phyloP scores from a whole-genome alignment of 2,113 vertebrate species.

The Notothenia coriiceps region DNA sequence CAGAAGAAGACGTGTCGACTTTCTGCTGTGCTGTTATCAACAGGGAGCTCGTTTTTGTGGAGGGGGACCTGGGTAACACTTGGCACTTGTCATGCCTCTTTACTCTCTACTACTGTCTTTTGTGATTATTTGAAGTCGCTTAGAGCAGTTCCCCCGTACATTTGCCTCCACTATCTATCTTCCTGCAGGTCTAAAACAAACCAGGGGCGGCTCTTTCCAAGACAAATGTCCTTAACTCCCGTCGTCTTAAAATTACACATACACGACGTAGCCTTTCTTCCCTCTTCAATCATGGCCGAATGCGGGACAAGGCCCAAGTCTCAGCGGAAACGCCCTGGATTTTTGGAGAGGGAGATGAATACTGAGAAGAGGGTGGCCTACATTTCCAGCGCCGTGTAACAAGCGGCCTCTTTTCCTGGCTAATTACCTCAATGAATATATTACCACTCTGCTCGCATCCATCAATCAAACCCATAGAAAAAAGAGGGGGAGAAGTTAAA shows the following conservation, averaged over 20 bases:
- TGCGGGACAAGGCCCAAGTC: conserved; percentile 63
- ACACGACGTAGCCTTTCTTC: conserved; percentile 43
- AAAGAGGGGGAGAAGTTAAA: conserved; percentile 33
- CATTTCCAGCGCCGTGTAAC: conserved; percentile 65
- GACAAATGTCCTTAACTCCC: conserved; percentile 35
- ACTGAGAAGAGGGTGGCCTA: conserved; percentile 63
- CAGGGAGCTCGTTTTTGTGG: no score
- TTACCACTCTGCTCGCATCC: conserved; percentile 61
- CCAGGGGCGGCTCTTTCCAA: conserved; percentile 7
- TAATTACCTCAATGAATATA: conserved; percentile 79
- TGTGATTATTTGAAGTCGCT: conserved; percentile 22
- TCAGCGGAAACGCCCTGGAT: conserved; percentile 73
- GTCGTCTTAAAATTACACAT: conserved; percentile 50
- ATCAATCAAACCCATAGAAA: conserved; percentile 65
- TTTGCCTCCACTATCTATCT: conserved; percentile 12
- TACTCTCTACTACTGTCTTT: neutral
- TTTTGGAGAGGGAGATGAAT: conserved; percentile 58
- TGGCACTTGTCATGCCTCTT: neutral
- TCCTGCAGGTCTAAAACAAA: conserved; percentile 21
- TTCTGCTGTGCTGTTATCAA: no score
- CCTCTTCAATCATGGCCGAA: conserved; percentile 72
- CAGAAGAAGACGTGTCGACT: no score
- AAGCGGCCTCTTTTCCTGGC: conserved; percentile 70
- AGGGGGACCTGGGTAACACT: no score
- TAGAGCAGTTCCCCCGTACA: conserved; percentile 14